Conservation (phyloP, 2,888 invertebrate genomes). For the Philopedon plagiatum region DNA sequence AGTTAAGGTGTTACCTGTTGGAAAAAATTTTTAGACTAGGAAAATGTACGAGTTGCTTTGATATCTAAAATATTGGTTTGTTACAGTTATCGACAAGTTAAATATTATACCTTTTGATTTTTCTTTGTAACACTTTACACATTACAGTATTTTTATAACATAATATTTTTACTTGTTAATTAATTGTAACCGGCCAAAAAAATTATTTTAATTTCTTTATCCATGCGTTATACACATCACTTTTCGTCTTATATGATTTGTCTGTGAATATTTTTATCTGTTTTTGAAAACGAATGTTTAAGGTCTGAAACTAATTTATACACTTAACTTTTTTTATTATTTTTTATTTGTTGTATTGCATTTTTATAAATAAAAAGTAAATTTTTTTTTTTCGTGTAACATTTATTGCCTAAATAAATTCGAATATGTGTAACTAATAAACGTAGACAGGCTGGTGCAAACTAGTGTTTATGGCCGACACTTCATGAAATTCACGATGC, state of each 20-base stretch:
- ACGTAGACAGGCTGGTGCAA: too few relatives aligned
- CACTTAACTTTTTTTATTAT: background rate
- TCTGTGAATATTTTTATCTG: background rate
- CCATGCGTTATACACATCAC: too few relatives aligned
- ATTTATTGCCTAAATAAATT: too few relatives aligned
- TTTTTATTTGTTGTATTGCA: conserved; percentile 4
- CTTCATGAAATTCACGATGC: too few relatives aligned
- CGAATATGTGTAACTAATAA: too few relatives aligned
- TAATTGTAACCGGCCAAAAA: too few relatives aligned
- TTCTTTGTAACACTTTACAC: too few relatives aligned
- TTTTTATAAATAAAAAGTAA: conserved; percentile 1
- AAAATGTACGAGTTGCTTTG: conserved; percentile 37
- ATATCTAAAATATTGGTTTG: background rate
- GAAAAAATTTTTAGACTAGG: conserved; percentile 46
- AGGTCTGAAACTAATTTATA: background rate
- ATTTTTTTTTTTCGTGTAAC: too few relatives aligned
- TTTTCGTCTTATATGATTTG: background rate
- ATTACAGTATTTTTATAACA: too few relatives aligned
- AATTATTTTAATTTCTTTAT: too few relatives aligned
- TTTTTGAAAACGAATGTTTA: background rate
- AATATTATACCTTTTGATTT: background rate
- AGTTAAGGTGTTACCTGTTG: conserved; percentile 56
- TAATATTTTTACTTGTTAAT: too few relatives aligned
- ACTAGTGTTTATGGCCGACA: too few relatives aligned
- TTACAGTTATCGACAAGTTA: background rate